A percentile compares a stretch with the other conserved stretches of the same genome.
These are phyloP conservation scores for Calonectris borealis DNA, from an alignment of 2,113 vertebrate genomes.

Conservation along the genomic window DNA sequence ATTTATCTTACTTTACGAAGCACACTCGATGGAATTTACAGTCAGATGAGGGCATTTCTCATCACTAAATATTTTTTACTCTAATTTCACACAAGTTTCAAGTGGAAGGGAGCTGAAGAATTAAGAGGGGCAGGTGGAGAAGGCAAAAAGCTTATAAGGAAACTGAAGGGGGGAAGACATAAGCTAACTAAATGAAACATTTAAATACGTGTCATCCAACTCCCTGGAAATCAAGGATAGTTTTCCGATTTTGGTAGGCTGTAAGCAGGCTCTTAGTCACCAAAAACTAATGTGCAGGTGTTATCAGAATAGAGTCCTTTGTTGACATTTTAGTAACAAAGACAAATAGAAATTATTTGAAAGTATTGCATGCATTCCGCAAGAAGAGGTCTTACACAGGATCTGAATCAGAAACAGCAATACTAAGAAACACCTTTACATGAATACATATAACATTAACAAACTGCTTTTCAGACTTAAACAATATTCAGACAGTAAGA, in stretches of 20 bases:
- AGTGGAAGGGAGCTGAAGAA: background rate
- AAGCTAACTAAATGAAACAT: background rate
- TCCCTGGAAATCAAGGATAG: background rate
- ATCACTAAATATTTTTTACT: background rate
- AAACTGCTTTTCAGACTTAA: background rate
- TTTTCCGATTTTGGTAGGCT: background rate
- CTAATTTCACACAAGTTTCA: background rate
- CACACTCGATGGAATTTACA: background rate
- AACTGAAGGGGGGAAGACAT: background rate
- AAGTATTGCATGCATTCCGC: background rate
- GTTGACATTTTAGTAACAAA: background rate
- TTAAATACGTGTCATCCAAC: background rate
- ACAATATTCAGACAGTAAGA: background rate
- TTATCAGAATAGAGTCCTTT: background rate
- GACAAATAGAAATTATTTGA: background rate
- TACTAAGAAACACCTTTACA: background rate
- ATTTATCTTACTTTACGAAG: background rate
- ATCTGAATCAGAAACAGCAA: background rate
- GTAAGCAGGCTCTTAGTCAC: background rate
- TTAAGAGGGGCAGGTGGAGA: background rate
- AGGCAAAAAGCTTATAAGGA: background rate
- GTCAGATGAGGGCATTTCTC: background rate
- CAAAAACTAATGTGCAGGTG: background rate
- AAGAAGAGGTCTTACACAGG: background rate
- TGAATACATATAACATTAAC: background rate